Percentiles rank a stretch among this genome's conserved stretches.
These are phyloP conservation scores for Erythrolamprus reginae DNA, from an alignment of 2,113 vertebrate genomes.

Conservation along the genomic window DNA sequence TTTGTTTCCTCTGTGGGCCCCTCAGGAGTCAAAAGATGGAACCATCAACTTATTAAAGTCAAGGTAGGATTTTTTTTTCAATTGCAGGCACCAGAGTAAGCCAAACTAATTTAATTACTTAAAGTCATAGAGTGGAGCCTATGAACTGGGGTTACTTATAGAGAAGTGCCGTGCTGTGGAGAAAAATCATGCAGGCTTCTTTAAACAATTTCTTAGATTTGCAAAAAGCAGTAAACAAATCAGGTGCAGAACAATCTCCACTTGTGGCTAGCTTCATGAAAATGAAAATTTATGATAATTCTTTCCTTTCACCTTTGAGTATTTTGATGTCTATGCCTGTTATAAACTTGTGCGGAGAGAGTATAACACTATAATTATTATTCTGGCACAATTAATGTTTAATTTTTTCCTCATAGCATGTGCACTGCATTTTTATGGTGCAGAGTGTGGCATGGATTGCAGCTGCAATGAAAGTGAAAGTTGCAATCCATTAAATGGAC, in stretches of 20 bases:
- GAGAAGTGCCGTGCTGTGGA: neutral
- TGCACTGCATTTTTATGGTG: slow-evolving; percentile 11
- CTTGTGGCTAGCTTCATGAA: neutral
- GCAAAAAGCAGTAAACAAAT: neutral
- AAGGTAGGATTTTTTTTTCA: neutral
- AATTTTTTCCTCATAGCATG: neutral
- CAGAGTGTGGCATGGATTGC: neutral
- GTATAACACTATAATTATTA: neutral
- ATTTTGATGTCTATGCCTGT: neutral
- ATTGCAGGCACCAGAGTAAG: neutral
- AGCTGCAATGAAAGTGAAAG: slow-evolving; percentile 15
- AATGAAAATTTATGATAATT: neutral
- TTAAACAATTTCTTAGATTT: neutral
- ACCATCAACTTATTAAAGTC: neutral
- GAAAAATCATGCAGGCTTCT: neutral
- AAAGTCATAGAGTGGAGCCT: neutral
- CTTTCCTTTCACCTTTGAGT: neutral
- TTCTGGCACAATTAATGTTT: neutral
- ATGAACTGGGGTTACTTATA: neutral
- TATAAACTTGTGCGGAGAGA: neutral
- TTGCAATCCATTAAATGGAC: slow-evolving; percentile 25
- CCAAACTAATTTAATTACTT: neutral
- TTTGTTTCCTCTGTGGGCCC: neutral
- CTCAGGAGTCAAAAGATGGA: neutral
- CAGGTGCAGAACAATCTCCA: neutral